Evolutionary conservation across 2,113 vertebrate genomes (phyloP).

Genomic region (Progne subis): DNA sequence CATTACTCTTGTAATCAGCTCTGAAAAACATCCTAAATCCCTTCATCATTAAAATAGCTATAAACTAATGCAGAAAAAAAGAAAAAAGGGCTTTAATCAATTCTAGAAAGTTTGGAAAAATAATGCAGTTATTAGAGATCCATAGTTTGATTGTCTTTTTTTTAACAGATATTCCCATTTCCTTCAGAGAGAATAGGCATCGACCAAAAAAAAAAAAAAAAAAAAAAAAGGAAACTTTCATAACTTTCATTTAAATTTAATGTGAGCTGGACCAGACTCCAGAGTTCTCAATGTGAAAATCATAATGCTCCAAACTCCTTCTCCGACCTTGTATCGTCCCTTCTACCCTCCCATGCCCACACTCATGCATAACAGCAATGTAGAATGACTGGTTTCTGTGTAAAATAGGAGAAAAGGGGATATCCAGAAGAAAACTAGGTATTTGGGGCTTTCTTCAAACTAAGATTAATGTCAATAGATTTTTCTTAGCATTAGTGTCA

Average conservation of each 20-base stretch:
- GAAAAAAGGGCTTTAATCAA: not conserved
- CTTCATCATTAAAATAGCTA: not conserved
- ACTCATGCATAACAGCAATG: not conserved
- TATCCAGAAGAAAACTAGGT: constrained; percentile 70
- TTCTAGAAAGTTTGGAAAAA: not conserved
- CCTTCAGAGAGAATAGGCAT: not conserved
- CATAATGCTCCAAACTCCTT: not conserved
- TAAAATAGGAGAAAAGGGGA: constrained; percentile 36
- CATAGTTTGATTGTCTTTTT: not conserved
- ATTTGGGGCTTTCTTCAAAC: constrained; percentile 71
- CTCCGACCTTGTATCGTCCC: not conserved
- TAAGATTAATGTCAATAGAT: constrained; percentile 78
- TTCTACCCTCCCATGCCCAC: not conserved
- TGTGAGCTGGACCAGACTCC: not conserved
- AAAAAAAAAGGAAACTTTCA: not conserved
- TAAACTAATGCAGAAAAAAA: not conserved
- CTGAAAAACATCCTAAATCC: not conserved
- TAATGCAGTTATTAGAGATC: not conserved
- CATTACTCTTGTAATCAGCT: not conserved
- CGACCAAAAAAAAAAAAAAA: not conserved
- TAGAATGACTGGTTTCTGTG: constrained; percentile 23
- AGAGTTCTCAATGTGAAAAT: not conserved
- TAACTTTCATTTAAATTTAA: not conserved
- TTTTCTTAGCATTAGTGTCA: constrained; percentile 80
- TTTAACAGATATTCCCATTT: not conserved